Base-by-base conservation (phyloP, 1,140 invertebrate genomes). In the Mya arenaria region DNA sequence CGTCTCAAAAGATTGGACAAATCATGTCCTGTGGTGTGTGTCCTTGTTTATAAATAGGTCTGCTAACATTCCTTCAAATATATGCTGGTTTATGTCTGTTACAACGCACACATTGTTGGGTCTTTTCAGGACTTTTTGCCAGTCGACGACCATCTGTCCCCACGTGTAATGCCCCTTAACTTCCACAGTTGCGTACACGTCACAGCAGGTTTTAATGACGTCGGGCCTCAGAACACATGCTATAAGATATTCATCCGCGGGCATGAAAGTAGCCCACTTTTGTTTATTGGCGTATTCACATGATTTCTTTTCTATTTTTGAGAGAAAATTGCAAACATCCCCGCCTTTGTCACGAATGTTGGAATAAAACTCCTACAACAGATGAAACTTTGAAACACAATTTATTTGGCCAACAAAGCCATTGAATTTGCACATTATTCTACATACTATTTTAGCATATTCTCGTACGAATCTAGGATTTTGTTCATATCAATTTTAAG, bases 111-210 rank as follows among this genome's bases (percentile, higher is more conserved):
- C 65, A 37, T 80, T 80, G 28, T 37, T 44, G 0, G 30, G 1
- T 39, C 71, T 69, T n/a, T 60, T 60, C 34, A 80, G 23, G 1
- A 68, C 25, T 15, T 41, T 52, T 2, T 69, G 52, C 77, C 77
- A 80, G 55, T 80, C 77, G 0, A 80, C 65, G 60, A 80, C 77
- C 77, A 80, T 80, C 25, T 80, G 77, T 10, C 77, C 77, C 63
- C 56, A 80, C 5, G 77, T 80, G 19, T 69, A 71, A 17, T 80
- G 77, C 19, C 77, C 77, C 62, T 80, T 80, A 17, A 68, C 8
- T 37, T 80, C 77, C 13, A 80, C 77, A n/a, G 63, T 80, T 39
- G 77, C 77, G 55, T 80, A 80, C 6, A 80, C 77, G 32, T 68
- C 56, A 60, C n/a, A 5, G 34, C 65, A 30, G 15, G n/a, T 41